Evolutionary conservation across 2,888 invertebrate genomes (phyloP), one percentile per base, ranked within the genome.

Genomic region (Liodrosophila aerea): DNA sequence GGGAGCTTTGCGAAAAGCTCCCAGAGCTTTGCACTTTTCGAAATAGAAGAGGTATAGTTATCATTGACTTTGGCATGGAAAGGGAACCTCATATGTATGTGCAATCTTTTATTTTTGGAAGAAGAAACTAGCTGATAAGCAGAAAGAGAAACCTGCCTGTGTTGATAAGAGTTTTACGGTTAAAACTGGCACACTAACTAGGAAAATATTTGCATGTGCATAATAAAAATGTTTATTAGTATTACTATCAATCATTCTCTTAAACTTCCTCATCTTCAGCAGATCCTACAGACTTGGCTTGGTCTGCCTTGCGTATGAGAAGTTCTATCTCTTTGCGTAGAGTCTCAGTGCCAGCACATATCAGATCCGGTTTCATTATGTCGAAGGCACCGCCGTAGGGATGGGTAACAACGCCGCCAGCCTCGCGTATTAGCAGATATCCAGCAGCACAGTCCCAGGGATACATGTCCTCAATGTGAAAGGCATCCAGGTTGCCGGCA

Each of bases 401-500:
- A 88, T 94, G 93, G 27, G 92, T 90, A 7, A 95, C 91, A 46
- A 91, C 90, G 15, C 95, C 96, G 11, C 96, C 96, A 43, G 96
- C 95, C 91, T 96, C 96, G 53, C 90, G 89, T 15, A 95, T 92
- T 34, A 96, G 93, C 39, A 96, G 87, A 50, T 91, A 92, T 9
- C 94, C 95, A 4, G 95, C 96, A 12, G 94, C 93, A 40, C 94
- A 93, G 87, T 96, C 96, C 96, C 96, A 96, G 30, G 93, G 92
- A 76, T 94, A 93, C 73, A 95, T 91, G 39, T 93, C 93, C 63
- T 94, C 93, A 84, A 94, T 94, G 67, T 93, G 93, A 87, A 93
- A 94, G 18, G 92, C 93, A 87, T 95, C 94, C 39, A 92, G 88
- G 56, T 91, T 90, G 2, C 96, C 96, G 69, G 91, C 91, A 1